phyloP scores from a whole-genome alignment of 2,888 invertebrate genomes.

The Hirtodrosophila alboralis region DNA sequence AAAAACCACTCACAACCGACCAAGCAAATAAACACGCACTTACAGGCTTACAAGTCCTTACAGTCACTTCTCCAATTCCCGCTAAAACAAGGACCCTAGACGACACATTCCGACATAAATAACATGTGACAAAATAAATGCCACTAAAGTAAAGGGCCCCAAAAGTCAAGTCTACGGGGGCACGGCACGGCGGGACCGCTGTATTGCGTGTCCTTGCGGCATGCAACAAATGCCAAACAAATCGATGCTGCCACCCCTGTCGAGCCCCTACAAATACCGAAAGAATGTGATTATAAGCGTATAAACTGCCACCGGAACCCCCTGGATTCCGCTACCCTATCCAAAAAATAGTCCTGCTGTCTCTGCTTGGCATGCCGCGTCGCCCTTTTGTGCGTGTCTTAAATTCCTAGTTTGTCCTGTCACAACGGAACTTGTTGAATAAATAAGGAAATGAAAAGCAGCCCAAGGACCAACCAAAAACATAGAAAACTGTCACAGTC shows the following conservation, averaged over 20 bases:
- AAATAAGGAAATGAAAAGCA: slow-evolving; percentile 72
- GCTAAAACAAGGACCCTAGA: slow-evolving; percentile 11
- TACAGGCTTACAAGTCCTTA: slow-evolving; percentile 57
- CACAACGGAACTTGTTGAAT: slow-evolving; percentile 72
- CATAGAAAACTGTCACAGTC: slow-evolving; percentile 57
- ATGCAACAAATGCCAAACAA: slow-evolving; percentile 72
- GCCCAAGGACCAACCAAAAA: slow-evolving; percentile 29
- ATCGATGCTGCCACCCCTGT: slow-evolving; percentile 52
- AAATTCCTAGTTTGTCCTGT: slow-evolving; percentile 29
- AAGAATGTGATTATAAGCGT: slow-evolving; percentile 70
- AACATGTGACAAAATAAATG: slow-evolving; percentile 74
- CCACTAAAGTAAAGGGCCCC: slow-evolving; percentile 57
- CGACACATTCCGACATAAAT: slow-evolving; percentile 52
- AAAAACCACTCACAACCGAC: slow-evolving; percentile 34
- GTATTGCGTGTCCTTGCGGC: slow-evolving; percentile 55
- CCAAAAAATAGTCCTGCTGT: slow-evolving; percentile 4
- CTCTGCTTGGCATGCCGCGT: slow-evolving; percentile 33
- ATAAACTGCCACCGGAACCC: slow-evolving; percentile 50
- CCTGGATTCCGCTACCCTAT: too few relatives aligned
- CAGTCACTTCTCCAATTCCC: not conserved
- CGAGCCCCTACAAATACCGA: slow-evolving; percentile 28
- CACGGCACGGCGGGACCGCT: not conserved
- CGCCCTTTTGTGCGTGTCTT: slow-evolving; percentile 44
- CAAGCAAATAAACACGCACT: slow-evolving; percentile 71
- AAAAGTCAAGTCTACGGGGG: slow-evolving; percentile 45